A percentile compares a stretch with the other conserved stretches of the same genome.
Evolutionary conservation across 1,140 invertebrate genomes (phyloP).

Genomic region (Halyomorpha halys): DNA sequence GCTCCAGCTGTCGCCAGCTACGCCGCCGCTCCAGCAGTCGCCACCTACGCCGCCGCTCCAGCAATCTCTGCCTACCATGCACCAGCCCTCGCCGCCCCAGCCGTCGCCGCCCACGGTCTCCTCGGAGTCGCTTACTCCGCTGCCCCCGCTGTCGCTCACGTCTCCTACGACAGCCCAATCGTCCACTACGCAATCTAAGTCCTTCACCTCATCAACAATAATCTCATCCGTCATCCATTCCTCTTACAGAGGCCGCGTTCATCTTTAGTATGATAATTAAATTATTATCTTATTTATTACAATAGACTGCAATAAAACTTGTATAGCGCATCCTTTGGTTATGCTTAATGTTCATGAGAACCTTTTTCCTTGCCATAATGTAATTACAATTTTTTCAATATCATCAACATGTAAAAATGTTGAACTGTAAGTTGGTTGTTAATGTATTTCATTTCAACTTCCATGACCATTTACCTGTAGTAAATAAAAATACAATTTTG

Average conservation of each 20-base stretch:
- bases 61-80: constrained; percentile 22
- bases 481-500: no score
- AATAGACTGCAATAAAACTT: constrained; percentile 11
- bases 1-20: constrained; percentile 27
- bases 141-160: constrained; percentile 7
- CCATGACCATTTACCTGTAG: no score
- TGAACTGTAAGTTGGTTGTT: no score
- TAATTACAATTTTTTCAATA: no score
- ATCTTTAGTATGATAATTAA: not conserved
- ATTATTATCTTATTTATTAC: constrained; percentile 2
- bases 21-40: constrained; percentile 23
- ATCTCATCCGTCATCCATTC: not conserved
- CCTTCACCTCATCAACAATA: constrained; percentile 7
- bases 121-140: constrained; percentile 27
- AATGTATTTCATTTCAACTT: no score
- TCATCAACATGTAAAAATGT: no score
- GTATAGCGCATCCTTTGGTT: not conserved
- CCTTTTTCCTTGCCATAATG: no score
- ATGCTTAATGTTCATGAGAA: not conserved
- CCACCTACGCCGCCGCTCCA: constrained; percentile 27
- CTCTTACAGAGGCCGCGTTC: constrained; percentile 6
- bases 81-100: constrained; percentile 28
- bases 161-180: constrained; percentile 12
- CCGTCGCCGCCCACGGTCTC: constrained; percentile 28
- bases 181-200: constrained; percentile 3